Base-by-base conservation (phyloP, 2,888 invertebrate genomes). In the Stenolophus ochropezus region DNA sequence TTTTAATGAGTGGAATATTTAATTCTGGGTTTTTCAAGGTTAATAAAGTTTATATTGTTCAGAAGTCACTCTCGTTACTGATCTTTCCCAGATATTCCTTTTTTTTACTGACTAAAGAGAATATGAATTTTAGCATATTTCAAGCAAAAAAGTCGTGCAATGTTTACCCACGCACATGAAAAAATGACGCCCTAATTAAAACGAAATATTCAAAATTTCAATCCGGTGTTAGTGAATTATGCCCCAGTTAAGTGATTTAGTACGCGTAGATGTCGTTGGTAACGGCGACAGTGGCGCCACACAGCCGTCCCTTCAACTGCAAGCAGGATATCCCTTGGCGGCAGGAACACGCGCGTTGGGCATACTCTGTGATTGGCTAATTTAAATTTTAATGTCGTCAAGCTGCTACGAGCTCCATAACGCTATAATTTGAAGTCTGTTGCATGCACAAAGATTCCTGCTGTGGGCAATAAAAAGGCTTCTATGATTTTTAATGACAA, bases 381-480 rank as follows among this genome's bases (percentile, higher is more conserved):
- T 71, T 71, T 71, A 71, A 71, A 71, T 71, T 71, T 71, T 71
- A 71, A 71, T 71, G 71, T 71, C 42, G 47, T 71, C 71, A 71
- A 71, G 71, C 71, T 71, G 71, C 27, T 71, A 33, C 71, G 61
- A 23, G 61, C 14, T 61, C 25, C n/a, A 61, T 61, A 61, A 23
- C 61, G 61, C 25, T 61, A 61, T 25, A 61, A 61, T 61, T 61
- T 61, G 23, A 61, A 61, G 14, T 61, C 61, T 61, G 23, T 61
- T 61, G 25, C 61, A 61, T 61, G 61, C 23, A 61, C 61, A 61
- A 61, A 61, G 61, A 61, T 61, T 61, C 21, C 11, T 61, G 25
- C 14, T 21, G 11, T 61, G 61, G n/a, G 8, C 6, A 42, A 42
- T 42, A 42, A 11, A 42, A 42, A 42, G 33, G 33, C 0, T 33